These are phyloP conservation scores for Marcusenius ussheri DNA, from an alignment of 2,113 vertebrate genomes.

Conservation along the genomic window DNA sequence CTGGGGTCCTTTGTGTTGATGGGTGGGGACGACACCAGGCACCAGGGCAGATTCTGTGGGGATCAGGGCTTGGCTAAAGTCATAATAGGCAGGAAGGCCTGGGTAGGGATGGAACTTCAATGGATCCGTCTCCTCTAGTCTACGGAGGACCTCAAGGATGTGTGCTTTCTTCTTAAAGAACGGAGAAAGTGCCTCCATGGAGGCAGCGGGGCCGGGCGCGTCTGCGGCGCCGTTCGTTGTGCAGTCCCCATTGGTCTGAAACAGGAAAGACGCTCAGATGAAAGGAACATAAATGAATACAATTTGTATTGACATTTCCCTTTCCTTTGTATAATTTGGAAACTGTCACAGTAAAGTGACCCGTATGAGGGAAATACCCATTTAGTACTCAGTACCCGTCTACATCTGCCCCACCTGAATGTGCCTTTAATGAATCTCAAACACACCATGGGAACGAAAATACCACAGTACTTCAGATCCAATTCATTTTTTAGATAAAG, in stretches of 20 bases:
- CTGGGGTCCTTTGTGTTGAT: slow-evolving; percentile 18
- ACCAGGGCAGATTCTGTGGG: slow-evolving; percentile 13
- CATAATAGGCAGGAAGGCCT: slow-evolving; percentile 30
- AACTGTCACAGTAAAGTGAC: background rate
- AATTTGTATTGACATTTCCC: background rate
- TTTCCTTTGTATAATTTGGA: background rate
- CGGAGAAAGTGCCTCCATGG: slow-evolving; percentile 65
- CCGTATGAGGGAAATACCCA: background rate
- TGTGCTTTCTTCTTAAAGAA: slow-evolving; percentile 74
- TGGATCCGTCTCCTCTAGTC: slow-evolving; percentile 65
- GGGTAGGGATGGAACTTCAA: slow-evolving; percentile 42
- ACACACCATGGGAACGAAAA: background rate
- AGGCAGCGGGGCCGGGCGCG: slow-evolving; percentile 26
- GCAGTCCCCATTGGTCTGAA: slow-evolving; percentile 27
- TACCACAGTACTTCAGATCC: background rate
- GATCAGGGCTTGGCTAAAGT: slow-evolving; percentile 24
- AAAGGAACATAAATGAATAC: background rate
- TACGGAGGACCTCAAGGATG: slow-evolving; percentile 70
- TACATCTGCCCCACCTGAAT: background rate
- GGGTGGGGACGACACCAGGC: slow-evolving; percentile 8
- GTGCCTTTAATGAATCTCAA: background rate
- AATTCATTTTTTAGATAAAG: background rate
- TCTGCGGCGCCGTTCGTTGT: slow-evolving; percentile 43
- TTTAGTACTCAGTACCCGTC: background rate
- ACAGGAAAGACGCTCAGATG: background rate